Percentiles rank a stretch among this genome's conserved stretches.
Evolutionary conservation across 2,888 invertebrate species (phyloP).

Genomic region (Nebria brevicollis): DNA sequence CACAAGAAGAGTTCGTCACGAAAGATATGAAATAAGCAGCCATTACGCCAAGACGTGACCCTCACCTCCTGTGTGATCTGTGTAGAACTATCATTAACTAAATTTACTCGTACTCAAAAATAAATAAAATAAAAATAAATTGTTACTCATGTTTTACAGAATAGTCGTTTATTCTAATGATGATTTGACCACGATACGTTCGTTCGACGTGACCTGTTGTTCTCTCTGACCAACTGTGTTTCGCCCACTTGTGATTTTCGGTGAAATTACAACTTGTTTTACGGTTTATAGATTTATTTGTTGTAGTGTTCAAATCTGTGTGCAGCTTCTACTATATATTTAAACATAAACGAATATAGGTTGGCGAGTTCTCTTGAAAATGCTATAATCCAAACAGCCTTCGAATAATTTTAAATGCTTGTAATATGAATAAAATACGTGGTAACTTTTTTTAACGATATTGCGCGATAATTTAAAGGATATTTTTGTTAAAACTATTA

Average conservation of each 20-base stretch:
- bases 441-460: no score
- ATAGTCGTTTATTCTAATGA: conserved; percentile 7
- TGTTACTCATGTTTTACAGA: conserved; percentile 10
- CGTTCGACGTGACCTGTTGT: conserved; percentile 2
- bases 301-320: neutral
- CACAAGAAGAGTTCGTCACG: conserved; percentile 12
- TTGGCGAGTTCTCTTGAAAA: no score
- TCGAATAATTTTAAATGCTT: no score
- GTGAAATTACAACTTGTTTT: neutral
- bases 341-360: no score
- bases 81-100: neutral
- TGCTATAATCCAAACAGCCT: no score
- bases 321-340: neutral
- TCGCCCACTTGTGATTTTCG: neutral
- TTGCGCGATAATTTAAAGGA: no score
- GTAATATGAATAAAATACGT: no score
- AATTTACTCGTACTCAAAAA: conserved; percentile 12
- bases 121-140: conserved; percentile 7
- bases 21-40: conserved; percentile 12
- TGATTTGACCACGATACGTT: conserved; percentile 7
- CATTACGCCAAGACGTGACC: conserved; percentile 9
- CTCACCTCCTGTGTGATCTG: conserved; percentile 16
- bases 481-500: no score
- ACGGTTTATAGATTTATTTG: neutral
- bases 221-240: conserved; percentile 4